Base-by-base conservation (phyloP, 2,888 invertebrate genomes). In the Xestia ashworthii region DNA sequence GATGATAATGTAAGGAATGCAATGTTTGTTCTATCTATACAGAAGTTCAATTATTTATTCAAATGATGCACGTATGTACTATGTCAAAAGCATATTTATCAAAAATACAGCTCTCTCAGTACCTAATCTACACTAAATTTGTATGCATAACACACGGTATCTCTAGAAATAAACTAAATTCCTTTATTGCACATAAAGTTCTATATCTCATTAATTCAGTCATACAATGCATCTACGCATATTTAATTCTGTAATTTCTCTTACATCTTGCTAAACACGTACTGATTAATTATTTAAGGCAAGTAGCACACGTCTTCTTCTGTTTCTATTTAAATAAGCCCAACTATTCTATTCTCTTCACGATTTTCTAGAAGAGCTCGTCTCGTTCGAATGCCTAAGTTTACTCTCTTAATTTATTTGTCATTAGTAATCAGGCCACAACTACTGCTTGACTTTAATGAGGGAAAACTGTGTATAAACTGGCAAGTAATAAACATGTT, bases 391-490 rank as follows among this genome's bases (percentile, higher is more conserved):
- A 79, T 85, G 41, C 55, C 60, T 75, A 50, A 76, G 60, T 68
- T 66, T 5, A 41, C 25, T 68, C 9, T 72, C 44, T 75, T 87
- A 82, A 89, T 88, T 83, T 76, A 87, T 85, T 75, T 44, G n/a
- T 53, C 25, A 44, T 80, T 82, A 70, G 82, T 89, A 89, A 88
- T 80, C 84, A 82, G 83, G 77, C n/a, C 67, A 77, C 66, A 38
- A 32, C 70, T 44, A 67, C 68, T 83, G 50, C 11, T 87, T 78
- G 79, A 79, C 64, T 74, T 84, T 75, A 65, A 78, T 25, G 8
- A 3, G 48, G 25, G 65, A 67, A 82, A 83, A 44, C 58, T 78
- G 53, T 44, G 62, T 44, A 55, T 12, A 14, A 3, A 53, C 44
- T 25, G 44, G 16, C n/a, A 9, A n/a, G 44, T 16, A 8, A 44